These are phyloP conservation scores for Hydropotes inermis DNA, from an alignment of 2,113 vertebrate genomes.

Conservation along the genomic window DNA sequence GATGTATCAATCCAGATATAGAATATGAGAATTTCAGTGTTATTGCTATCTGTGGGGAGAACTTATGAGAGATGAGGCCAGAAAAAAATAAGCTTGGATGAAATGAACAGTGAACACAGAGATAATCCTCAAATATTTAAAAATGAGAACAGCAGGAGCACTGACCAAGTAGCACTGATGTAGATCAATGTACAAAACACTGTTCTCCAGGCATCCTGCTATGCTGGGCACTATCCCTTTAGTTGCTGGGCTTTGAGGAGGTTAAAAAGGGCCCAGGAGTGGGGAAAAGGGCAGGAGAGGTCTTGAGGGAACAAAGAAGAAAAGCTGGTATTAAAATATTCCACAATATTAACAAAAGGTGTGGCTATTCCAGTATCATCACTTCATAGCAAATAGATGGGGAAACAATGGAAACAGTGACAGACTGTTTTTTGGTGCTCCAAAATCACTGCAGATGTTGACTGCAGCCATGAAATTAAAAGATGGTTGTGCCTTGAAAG, in stretches of 20 bases:
- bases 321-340: constrained; percentile 2
- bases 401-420: background rate
- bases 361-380: background rate
- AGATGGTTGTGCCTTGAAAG: background rate
- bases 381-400: background rate
- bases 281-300: background rate
- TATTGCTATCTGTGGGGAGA: background rate
- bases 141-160: background rate
- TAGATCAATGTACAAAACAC: background rate
- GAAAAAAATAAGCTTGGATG: background rate
- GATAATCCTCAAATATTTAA: constrained; percentile 6
- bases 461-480: background rate
- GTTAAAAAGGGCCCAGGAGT: background rate
- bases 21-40: background rate
- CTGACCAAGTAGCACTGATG: background rate
- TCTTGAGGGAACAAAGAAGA: background rate
- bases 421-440: background rate
- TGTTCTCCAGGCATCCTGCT: background rate
- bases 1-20: background rate
- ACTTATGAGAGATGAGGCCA: background rate
- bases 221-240: background rate
- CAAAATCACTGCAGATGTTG: background rate
- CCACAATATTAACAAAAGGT: background rate
- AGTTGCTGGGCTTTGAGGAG: background rate
- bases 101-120: constrained; percentile 24